These are phyloP conservation scores for Andrena dorsata DNA, from an alignment of 2,888 invertebrate species.

Conservation along the genomic window DNA sequence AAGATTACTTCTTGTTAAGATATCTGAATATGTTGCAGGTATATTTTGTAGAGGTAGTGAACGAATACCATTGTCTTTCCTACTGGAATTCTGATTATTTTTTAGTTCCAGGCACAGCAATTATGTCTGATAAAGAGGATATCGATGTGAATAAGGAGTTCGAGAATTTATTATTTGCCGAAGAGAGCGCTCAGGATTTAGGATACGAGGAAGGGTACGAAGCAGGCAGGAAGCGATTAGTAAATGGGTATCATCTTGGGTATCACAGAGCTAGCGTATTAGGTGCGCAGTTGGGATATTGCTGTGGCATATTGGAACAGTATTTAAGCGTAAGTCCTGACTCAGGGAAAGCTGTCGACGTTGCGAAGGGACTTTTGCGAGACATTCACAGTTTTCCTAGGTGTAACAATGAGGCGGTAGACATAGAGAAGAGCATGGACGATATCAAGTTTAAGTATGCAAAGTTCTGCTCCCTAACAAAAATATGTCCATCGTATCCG, in stretches of 20 bases:
- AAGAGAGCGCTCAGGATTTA: slow-evolving; percentile 88
- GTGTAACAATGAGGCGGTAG: slow-evolving; percentile 88
- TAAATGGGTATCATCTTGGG: slow-evolving; percentile 91
- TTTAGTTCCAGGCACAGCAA: slow-evolving; percentile 17
- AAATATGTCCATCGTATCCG: slow-evolving; percentile 87
- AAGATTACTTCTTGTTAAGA: background rate
- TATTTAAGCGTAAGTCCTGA: slow-evolving; percentile 81
- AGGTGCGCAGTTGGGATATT: slow-evolving; percentile 92
- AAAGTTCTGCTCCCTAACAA: slow-evolving; percentile 89
- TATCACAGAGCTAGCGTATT: slow-evolving; percentile 92
- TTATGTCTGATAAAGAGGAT: slow-evolving; percentile 52
- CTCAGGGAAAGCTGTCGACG: slow-evolving; percentile 86
- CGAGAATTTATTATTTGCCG: slow-evolving; percentile 89
- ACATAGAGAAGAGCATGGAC: slow-evolving; percentile 88
- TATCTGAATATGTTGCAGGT: background rate
- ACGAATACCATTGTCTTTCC: background rate
- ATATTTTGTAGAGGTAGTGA: background rate
- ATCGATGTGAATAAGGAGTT: slow-evolving; percentile 91
- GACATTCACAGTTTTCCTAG: slow-evolving; percentile 89
- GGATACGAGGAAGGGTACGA: slow-evolving; percentile 90
- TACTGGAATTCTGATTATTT: background rate
- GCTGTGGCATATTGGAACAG: slow-evolving; percentile 87
- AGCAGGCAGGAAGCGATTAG: slow-evolving; percentile 86
- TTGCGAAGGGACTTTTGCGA: slow-evolving; percentile 87
- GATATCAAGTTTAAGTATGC: slow-evolving; percentile 89